A percentile compares a stretch with the other conserved stretches of the same genome.
Evolutionary conservation across 2,113 vertebrate genomes (phyloP).

Genomic region (Caranx ignobilis): DNA sequence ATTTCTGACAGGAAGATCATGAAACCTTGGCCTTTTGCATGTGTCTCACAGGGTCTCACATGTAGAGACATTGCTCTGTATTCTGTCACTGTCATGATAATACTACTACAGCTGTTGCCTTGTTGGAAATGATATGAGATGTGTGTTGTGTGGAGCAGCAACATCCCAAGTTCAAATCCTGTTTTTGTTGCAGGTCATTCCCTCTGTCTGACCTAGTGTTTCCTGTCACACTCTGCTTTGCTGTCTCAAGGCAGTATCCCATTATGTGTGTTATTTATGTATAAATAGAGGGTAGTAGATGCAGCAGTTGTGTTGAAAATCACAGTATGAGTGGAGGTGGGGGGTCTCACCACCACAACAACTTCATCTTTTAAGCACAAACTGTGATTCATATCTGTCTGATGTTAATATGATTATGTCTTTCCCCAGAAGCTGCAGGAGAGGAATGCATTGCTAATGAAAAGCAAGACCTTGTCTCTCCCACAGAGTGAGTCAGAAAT

Average conservation of each 20-base stretch:
- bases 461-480: slow-evolving; percentile 86
- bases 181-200: slow-evolving; percentile 13
- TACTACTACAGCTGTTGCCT: not conserved
- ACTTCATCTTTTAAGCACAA: slow-evolving; percentile 13
- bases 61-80: not conserved
- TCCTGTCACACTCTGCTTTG: slow-evolving; percentile 6
- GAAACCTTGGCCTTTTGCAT: not conserved
- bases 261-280: slow-evolving; percentile 2
- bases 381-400: slow-evolving; percentile 26
- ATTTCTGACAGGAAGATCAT: not conserved
- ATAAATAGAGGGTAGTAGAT: not conserved
- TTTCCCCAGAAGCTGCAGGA: slow-evolving; percentile 88
- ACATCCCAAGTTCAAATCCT: not conserved
- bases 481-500: slow-evolving; percentile 85
- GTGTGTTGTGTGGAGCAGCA: not conserved
- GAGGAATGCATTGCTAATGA: slow-evolving; percentile 81
- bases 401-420: slow-evolving; percentile 44
- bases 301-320: slow-evolving; percentile 34
- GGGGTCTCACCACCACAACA: not conserved
- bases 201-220: not conserved
- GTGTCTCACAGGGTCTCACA: not conserved
- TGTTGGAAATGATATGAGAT: not conserved
- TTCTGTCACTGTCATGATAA: not conserved
- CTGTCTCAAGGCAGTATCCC: slow-evolving; percentile 19
- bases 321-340: not conserved